Base-by-base conservation (phyloP, 1,140 invertebrate species). In the Drosophila obscura region DNA sequence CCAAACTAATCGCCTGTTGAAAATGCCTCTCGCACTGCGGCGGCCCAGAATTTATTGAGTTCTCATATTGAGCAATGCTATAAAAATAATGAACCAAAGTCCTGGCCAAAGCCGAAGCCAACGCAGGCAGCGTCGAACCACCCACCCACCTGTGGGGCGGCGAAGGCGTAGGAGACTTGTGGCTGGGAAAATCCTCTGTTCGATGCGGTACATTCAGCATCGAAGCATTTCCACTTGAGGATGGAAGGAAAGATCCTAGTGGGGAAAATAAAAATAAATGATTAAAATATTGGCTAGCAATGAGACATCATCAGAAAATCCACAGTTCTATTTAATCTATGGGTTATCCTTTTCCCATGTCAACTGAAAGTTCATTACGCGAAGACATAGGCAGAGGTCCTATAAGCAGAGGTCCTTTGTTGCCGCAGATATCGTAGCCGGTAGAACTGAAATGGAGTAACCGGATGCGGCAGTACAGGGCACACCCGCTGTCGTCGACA, bases 1-100 rank as follows among this genome's bases (percentile, higher is more conserved):
- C 69, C 73, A 73, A 85, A 85, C 82, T 85, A 87, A 85, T 85
- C 82, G 82, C 82, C 78, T 87, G 82, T 78, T 85, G 82, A 85
- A 85, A 85, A 68, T 85, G 66, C 69, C 61, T 51, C 46, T 64
- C 84, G 73, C 77, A 60, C 60, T 59, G 62, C 62, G 56, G 80
- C 65, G 79, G 75, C 75, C 56, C 65, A 58, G 67, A 87, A 87
- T 87, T 88, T 87, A 87, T 87, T 87, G 83, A 87, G 83, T 88
- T 88, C 83, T 87, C 84, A 88, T 87, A 82, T 87, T 82, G 82
- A 88, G 82, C 75, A 88, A 87, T 79, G 79, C 71, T 85, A 82
- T 82, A 85, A 87, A 81, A 87, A 81, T 87, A 85, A 87, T 87
- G 74, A 80, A 85, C 64, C 77, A 65, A 68, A 77, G 75, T 67